Conservation (phyloP, 2,888 invertebrate genomes). For the Pollenia griseotomentosa region DNA sequence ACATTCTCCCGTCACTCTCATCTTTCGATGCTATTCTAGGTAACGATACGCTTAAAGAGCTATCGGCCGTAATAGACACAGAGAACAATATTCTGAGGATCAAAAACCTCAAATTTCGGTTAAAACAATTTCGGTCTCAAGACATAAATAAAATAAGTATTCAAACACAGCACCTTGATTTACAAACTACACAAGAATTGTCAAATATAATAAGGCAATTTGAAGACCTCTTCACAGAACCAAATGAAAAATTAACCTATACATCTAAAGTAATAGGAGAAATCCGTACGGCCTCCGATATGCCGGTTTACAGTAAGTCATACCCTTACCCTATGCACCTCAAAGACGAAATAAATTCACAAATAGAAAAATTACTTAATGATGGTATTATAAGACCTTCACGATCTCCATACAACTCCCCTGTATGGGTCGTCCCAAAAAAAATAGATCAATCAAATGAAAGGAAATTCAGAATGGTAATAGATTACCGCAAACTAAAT, state of each 20-base stretch:
- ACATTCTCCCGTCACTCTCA: neutral
- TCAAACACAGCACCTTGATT: slow-evolving; percentile 2
- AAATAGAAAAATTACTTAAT: slow-evolving; percentile 32
- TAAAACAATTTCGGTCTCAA: slow-evolving; percentile 9
- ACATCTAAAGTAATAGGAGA: slow-evolving; percentile 26
- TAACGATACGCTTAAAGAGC: slow-evolving; percentile 4
- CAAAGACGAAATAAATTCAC: slow-evolving; percentile 37
- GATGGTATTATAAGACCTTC: neutral
- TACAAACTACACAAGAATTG: neutral
- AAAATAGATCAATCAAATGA: slow-evolving; percentile 27
- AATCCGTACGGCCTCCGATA: slow-evolving; percentile 28
- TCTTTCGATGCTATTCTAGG: slow-evolving; percentile 12
- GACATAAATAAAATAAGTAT: slow-evolving; percentile 10
- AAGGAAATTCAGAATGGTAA: slow-evolving; percentile 46
- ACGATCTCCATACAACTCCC: slow-evolving; percentile 35
- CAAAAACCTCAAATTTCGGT: neutral
- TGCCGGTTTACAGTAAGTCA: slow-evolving; percentile 15
- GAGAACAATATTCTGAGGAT: neutral
- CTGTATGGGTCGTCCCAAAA: slow-evolving; percentile 36
- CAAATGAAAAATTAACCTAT: slow-evolving; percentile 36
- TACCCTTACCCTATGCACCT: slow-evolving; percentile 43
- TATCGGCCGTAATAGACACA: slow-evolving; percentile 14
- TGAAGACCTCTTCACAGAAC: slow-evolving; percentile 20
- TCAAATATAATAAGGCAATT: slow-evolving; percentile 1
- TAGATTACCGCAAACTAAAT: slow-evolving; percentile 40